Base-by-base conservation (phyloP, 2,888 invertebrate species). In the Amphipoea oculea region DNA sequence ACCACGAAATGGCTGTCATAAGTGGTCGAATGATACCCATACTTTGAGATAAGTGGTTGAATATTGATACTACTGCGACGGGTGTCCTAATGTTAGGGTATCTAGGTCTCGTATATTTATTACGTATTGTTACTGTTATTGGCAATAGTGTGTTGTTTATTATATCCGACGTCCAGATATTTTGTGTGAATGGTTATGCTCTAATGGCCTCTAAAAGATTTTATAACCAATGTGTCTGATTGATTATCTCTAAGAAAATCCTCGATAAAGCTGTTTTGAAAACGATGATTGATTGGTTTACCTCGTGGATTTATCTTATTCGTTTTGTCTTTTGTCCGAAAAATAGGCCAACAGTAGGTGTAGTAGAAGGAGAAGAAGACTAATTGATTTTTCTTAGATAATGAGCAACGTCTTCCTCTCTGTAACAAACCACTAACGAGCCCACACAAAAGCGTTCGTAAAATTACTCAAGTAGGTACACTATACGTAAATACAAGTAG, bases 401-500 rank as follows among this genome's bases (percentile, higher is more conserved):
- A 29, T 51, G 6, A 11, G 29, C 65, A 60, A 36, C 9, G 2
- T 36, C 45, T 51, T 48, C n/a, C 36, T 54, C 20, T 14, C 3
- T 57, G 17, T 54, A 17, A 54, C 48, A 9, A 81, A 23, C 11
- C 2, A n/a, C 7, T 67, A 40, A 48, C 29, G 11, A 65, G 20
- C 40, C n/a, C 51, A 40, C n/a, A n/a, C 69, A 67, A 71, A 78
- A 23, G 40, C 69, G 3, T 54, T 73, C 17, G 40, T 45, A 40
- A 62, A 70, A 62, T 66, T 4, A 66, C 29, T 71, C 14, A 54
- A 62, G n/a, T 57, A 54, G 54, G 20, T 69, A 42, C 45, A 76
- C 65, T 71, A 62, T 65, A 69, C 45, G 48, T 48, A 2, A 81
- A 83, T 42, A 62, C 60, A 54, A 78, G 62, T 63, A 67, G n/a